Evolutionary conservation across 2,888 invertebrate species (phyloP), one percentile per base, ranked within the genome.

Genomic region (Apotomis betuletana): DNA sequence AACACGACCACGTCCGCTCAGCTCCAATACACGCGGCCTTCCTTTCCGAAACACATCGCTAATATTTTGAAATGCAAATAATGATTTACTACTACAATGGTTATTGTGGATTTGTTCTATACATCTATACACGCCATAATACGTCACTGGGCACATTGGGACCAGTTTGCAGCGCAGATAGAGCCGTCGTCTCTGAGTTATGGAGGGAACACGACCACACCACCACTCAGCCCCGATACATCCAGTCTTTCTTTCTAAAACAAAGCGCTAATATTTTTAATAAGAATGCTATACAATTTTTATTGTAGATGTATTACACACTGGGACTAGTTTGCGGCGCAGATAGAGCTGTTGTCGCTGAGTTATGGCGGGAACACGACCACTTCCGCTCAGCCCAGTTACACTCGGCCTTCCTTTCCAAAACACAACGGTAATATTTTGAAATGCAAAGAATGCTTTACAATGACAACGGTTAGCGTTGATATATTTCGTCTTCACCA

Each of bases 341-440:
- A 72, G 72, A 82, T 79, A 80, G 80, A 75, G 74, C 74, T 75
- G 85, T 83, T 85, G 84, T 84, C 77, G 79, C 79, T 80, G 85
- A 88, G 83, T 88, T 87, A 88, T 87, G 79, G 85, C 83, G 83
- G 85, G 81, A 83, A 85, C 86, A 81, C 83, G 81, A 79, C 81
- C 81, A 83, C 85, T 85, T 87, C 86, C 87, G 85, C 75, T 75
- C 80, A 81, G 81, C 81, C 79, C 78, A 79, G 80, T 78, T 80
- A 83, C 76, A 77, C 75, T 74, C 79, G 77, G 75, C 75, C 73
- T 75, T 74, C 75, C 77, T 78, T 74, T 74, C 63, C 74, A 75
- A 75, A 75, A 76, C 75, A 75, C 72, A 74, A 77, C 74, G 65
- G 75, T 75, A 52, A 67, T 73, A 78, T 77, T 78, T 73, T 72